Percentiles rank a stretch among this genome's conserved stretches.
phyloP scores from a whole-genome alignment of 2,888 invertebrate species.

The Pandemis cinnamomeana region DNA sequence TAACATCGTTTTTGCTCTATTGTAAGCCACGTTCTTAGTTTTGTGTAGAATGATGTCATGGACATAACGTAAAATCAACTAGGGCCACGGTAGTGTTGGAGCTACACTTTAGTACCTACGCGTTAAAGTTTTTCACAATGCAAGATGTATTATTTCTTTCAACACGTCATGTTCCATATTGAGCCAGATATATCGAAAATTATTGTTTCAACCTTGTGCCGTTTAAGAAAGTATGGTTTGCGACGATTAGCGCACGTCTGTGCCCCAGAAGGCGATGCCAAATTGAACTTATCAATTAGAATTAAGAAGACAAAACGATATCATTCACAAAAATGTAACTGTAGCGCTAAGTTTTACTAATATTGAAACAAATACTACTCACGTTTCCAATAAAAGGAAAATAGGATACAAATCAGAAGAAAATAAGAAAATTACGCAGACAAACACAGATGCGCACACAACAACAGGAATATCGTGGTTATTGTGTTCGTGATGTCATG shows the following conservation, averaged over 20 bases:
- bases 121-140: slow-evolving; percentile 25
- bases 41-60: slow-evolving; percentile 34
- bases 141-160: slow-evolving; percentile 25
- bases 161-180: slow-evolving; percentile 16
- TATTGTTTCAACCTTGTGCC: slow-evolving; percentile 36
- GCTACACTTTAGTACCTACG: slow-evolving; percentile 1
- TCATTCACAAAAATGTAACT: neutral
- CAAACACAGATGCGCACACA: slow-evolving; percentile 22
- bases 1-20: slow-evolving; percentile 25
- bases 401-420: slow-evolving; percentile 18
- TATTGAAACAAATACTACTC: slow-evolving; percentile 7
- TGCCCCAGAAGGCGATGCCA: slow-evolving; percentile 16
- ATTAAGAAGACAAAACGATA: neutral
- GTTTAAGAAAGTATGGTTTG: slow-evolving; percentile 29
- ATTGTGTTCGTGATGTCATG: neutral
- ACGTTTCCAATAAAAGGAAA: slow-evolving; percentile 35
- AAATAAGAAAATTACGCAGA: neutral
- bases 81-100: slow-evolving; percentile 10
- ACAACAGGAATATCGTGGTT: slow-evolving; percentile 23
- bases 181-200: slow-evolving; percentile 19
- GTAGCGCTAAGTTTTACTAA: neutral
- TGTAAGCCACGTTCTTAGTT: slow-evolving; percentile 15
- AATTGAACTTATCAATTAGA: slow-evolving; percentile 11
- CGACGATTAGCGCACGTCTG: slow-evolving; percentile 20
- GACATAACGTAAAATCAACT: slow-evolving; percentile 25